Percentiles rank a stretch among this genome's conserved stretches.
phyloP scores from a whole-genome alignment of 2,113 vertebrate genomes.

The Anser brachyrhynchus region DNA sequence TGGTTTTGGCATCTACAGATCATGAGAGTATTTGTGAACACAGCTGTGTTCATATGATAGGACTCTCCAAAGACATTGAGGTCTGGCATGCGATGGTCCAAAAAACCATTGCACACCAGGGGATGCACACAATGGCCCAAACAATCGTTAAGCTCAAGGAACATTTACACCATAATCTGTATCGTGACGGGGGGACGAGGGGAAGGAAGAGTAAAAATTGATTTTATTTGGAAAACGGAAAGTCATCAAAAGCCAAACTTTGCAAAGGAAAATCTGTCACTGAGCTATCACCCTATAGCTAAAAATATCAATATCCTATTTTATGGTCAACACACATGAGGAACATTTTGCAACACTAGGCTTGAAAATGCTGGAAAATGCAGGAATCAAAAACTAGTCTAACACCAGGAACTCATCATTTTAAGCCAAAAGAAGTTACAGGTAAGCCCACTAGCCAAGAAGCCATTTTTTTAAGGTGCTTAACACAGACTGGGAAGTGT shows the following conservation, averaged over 20 bases:
- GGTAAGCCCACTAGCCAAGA: not conserved
- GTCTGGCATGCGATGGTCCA: accelerated
- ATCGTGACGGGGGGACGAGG: not conserved
- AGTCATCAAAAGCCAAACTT: not conserved
- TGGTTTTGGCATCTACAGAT: not conserved
- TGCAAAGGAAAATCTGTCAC: not conserved
- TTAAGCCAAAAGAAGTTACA: not conserved
- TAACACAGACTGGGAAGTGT: not conserved
- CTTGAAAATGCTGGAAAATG: not conserved
- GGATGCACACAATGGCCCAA: not conserved
- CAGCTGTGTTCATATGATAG: not conserved
- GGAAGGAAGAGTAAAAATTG: not conserved
- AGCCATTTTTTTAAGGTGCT: not conserved
- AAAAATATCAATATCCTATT: not conserved
- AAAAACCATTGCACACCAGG: not conserved
- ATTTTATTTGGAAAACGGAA: not conserved
- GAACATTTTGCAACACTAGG: not conserved
- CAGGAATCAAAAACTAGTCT: not conserved
- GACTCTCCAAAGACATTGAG: not conserved
- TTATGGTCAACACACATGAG: not conserved
- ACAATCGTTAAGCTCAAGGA: not conserved
- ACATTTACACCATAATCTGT: not conserved
- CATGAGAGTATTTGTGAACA: not conserved
- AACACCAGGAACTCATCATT: not conserved
- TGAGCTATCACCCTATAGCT: not conserved